phyloP scores from a whole-genome alignment of 2,113 vertebrate species.

The Mixornis gularis region DNA sequence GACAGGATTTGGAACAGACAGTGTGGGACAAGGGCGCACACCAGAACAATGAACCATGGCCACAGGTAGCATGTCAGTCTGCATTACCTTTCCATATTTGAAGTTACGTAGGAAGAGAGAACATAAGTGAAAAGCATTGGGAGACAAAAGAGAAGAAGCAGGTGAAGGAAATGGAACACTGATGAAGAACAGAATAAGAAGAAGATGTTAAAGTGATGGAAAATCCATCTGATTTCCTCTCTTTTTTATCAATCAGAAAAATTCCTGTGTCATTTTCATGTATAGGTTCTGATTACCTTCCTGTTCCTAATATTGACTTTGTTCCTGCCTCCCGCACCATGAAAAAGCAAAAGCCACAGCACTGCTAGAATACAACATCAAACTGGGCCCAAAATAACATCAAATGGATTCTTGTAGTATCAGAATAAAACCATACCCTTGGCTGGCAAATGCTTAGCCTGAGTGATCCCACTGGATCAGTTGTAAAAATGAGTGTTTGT shows the following conservation, averaged over 20 bases:
- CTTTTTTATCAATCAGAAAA: not conserved
- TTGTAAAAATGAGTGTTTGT: not conserved
- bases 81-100: not conserved
- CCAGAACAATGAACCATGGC: not conserved
- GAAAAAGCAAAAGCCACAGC: not conserved
- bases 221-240: not conserved
- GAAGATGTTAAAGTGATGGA: not conserved
- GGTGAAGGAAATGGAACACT: not conserved
- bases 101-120: not conserved
- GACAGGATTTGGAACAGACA: not conserved
- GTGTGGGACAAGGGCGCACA: not conserved
- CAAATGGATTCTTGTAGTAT: not conserved
- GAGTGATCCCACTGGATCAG: not conserved
- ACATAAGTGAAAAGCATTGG: not conserved
- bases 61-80: fast-evolving
- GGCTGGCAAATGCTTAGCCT: not conserved
- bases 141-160: not conserved
- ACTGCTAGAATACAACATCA: not conserved
- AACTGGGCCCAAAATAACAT: not conserved
- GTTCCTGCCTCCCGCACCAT: not conserved
- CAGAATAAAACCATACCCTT: not conserved
- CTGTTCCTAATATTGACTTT: not conserved
- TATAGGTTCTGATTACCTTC: not conserved
- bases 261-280: not conserved
- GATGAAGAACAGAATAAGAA: not conserved